A percentile compares a stretch with the other conserved stretches of the same genome.
phyloP scores from a whole-genome alignment of 2,797 vertebrate genomes.

The Amblyopsis hoosieri region DNA sequence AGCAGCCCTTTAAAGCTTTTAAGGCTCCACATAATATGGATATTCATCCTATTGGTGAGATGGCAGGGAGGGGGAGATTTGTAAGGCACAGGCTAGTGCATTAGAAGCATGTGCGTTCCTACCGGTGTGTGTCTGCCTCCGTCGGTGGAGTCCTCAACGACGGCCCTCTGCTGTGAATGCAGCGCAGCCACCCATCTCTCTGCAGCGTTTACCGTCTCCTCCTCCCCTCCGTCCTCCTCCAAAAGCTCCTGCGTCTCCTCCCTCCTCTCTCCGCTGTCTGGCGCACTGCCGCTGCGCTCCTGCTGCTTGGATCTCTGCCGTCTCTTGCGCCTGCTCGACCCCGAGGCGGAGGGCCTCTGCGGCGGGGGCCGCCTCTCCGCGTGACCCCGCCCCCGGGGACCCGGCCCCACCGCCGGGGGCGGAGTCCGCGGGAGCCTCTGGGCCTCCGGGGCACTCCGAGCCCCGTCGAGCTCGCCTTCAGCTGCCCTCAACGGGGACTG shows the following conservation, averaged over 20 bases:
- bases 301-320: conserved; percentile 81
- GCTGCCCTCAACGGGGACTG: conserved; percentile 56
- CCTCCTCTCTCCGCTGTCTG: conserved; percentile 55
- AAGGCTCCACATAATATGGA: conserved; percentile 24
- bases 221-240: conserved; percentile 58
- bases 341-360: conserved; percentile 60
- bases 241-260: conserved; percentile 60
- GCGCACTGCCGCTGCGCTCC: conserved; percentile 2
- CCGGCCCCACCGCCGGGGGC: conserved; percentile 39
- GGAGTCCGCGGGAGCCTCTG: conserved; percentile 55
- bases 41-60: conserved; percentile 40
- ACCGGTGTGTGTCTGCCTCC: conserved; percentile 58
- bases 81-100: conserved; percentile 25
- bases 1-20: conserved; percentile 22
- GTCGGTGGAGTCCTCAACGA: conserved; percentile 59
- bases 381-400: conserved; percentile 57
- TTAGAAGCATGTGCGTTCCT: conserved; percentile 39
- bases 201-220: conserved; percentile 66
- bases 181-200: conserved; percentile 59
- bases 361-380: conserved; percentile 52
- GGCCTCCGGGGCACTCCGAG: conserved; percentile 48
- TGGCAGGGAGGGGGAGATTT: conserved; percentile 12
- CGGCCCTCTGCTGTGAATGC: conserved; percentile 54
- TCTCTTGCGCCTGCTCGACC: conserved; percentile 74
- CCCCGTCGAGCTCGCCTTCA: conserved; percentile 53